These are phyloP conservation scores for Anguilla japonica DNA, from an alignment of 2,113 vertebrate species.

Conservation along the genomic window DNA sequence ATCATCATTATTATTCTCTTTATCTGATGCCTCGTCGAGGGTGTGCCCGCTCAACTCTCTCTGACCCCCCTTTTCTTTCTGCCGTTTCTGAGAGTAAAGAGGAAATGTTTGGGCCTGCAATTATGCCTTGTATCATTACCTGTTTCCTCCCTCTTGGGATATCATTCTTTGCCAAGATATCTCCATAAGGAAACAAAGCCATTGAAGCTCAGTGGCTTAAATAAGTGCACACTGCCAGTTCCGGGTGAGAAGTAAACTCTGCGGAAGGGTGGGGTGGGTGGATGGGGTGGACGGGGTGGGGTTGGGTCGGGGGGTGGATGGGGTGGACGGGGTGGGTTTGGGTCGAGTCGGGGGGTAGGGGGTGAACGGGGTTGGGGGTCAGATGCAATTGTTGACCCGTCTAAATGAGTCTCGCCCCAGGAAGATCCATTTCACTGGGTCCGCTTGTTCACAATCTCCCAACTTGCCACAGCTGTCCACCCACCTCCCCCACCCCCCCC, in stretches of 20 bases:
- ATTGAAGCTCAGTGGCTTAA: neutral
- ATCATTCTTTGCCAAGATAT: conserved; percentile 44
- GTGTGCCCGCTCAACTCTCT: conserved; percentile 45
- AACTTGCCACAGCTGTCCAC: neutral
- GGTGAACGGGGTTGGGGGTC: too few relatives aligned
- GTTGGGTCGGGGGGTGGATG: too few relatives aligned
- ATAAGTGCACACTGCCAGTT: neutral
- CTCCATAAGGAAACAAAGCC: conserved; percentile 1
- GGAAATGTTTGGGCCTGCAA: conserved; percentile 56
- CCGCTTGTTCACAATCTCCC: neutral
- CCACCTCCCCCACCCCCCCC: neutral
- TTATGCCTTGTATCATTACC: conserved; percentile 48
- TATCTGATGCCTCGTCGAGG: conserved; percentile 50
- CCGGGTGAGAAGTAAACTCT: neutral
- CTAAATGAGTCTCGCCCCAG: neutral
- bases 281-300: too few relatives aligned
- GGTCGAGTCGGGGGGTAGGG: too few relatives aligned
- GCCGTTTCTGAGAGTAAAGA: conserved; percentile 53
- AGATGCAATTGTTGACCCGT: neutral
- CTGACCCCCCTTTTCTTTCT: conserved; percentile 57
- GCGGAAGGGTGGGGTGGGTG: too few relatives aligned
- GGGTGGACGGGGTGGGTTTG: too few relatives aligned
- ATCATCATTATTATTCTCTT: conserved; percentile 42
- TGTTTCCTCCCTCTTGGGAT: conserved; percentile 38
- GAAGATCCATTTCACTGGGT: neutral